Conservation (phyloP, 2,797 vertebrate genomes). For the Meda fulgida region DNA sequence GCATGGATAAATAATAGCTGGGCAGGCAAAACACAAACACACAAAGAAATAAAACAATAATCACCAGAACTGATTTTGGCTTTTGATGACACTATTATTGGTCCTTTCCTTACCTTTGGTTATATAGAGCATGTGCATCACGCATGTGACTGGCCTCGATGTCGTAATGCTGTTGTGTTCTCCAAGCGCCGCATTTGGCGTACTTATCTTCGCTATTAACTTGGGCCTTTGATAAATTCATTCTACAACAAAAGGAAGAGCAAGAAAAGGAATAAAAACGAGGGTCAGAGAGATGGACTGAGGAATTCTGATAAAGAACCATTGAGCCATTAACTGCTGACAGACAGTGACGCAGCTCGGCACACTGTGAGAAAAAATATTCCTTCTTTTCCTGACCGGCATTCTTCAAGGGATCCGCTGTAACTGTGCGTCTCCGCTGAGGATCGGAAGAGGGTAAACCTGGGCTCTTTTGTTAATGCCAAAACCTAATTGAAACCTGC, state of each 20-base stretch:
- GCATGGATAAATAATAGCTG: constrained; percentile 27
- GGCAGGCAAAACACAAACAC: constrained; percentile 30
- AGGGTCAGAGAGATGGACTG: constrained; percentile 60
- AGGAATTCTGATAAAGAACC: constrained; percentile 60
- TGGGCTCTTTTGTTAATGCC: constrained; percentile 51
- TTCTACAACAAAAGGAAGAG: constrained; percentile 75
- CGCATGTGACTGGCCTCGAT: constrained; percentile 83
- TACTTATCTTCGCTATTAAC: constrained; percentile 85
- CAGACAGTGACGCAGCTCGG: constrained; percentile 55
- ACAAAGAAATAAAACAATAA: constrained; percentile 29
- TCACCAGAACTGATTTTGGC: constrained; percentile 55
- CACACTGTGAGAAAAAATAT: constrained; percentile 51
- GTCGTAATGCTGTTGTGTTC: constrained; percentile 85
- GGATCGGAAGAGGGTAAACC: constrained; percentile 33
- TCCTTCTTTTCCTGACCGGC: constrained; percentile 24
- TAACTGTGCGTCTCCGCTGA: constrained; percentile 33
- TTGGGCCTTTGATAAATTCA: constrained; percentile 86
- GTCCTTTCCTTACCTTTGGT: constrained; percentile 78
- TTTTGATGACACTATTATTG: constrained; percentile 59
- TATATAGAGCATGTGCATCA: constrained; percentile 85
- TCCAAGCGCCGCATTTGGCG: constrained; percentile 84
- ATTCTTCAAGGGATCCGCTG: constrained; percentile 48
- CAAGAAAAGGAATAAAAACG: constrained; percentile 64
- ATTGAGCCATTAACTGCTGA: constrained; percentile 55
- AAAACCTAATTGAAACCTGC: constrained; percentile 58